Base-by-base conservation (phyloP, 2,888 invertebrate genomes). In the Anthoptus insignis region DNA sequence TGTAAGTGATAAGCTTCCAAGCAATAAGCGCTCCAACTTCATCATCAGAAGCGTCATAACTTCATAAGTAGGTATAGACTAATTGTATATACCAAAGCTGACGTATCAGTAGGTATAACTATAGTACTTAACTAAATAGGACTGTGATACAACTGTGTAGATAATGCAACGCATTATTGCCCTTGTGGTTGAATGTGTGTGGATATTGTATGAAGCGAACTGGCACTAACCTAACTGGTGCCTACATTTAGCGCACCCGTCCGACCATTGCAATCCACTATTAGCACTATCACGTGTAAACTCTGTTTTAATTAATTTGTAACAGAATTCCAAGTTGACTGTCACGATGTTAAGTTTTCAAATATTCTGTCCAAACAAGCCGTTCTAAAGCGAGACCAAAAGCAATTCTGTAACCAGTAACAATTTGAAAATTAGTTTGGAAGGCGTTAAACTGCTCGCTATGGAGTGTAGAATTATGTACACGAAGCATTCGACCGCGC, bases 301-400 rank as follows among this genome's bases (percentile, higher is more conserved):
- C 34, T 45, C 45, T 37, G 47, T 61, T 61, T 61, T 61, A 61
- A 61, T 61, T 61, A 61, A 61, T 61, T 45, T 42, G 53, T 61
- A 53, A 52, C 59, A 32, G 45, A 13, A 45, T 45, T 45, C 21
- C 22, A 45, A 45, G 45, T 45, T 50, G 13, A 42, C 52, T 21
- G 50, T 59, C 52, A 29, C 29, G n/a, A 37, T 60, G 59, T 60
- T 60, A 60, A 60, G 45, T 60, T 60, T 53, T 60, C 59, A 60
- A 60, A 60, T 52, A 52, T 42, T 42, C 21, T 6, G n/a, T 29
- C 21, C 60, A 60, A 54, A 54, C 54, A 54, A 54, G 39, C 24
- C 39, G 24, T 24, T 24, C 39, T 13, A 24, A 54, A 54, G 24
- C 24, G 19, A 60, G 21, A 27, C 37, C 29, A 52, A 37, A 52